These are phyloP conservation scores for Eilema griseolum DNA, from an alignment of 2,888 invertebrate genomes.

Conservation along the genomic window DNA sequence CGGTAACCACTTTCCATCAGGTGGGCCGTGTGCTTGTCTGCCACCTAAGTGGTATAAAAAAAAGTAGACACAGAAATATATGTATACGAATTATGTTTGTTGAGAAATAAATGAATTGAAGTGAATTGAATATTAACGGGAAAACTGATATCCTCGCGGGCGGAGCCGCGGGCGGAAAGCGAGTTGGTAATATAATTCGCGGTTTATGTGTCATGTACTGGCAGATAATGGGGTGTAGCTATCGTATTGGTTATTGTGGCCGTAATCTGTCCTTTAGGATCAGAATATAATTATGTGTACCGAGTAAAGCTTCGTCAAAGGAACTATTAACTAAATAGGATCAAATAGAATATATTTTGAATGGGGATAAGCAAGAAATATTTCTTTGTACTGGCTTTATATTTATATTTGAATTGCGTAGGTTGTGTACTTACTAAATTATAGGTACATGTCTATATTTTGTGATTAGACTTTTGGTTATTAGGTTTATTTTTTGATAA, in stretches of 20 bases:
- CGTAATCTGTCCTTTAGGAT: background rate
- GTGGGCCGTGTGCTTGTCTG: no score
- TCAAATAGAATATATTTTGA: background rate
- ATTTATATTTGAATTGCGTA: background rate
- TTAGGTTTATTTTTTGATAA: background rate
- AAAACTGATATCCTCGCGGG: no score
- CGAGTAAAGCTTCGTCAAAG: background rate
- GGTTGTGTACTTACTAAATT: background rate
- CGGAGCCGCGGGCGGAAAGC: no score
- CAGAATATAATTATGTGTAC: background rate
- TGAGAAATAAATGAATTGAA: no score
- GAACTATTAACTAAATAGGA: constrained; percentile 4
- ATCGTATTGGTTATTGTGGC: background rate
- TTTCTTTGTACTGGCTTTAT: background rate
- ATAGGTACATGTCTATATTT: no score
- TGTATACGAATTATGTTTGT: no score
- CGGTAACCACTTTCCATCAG: no score
- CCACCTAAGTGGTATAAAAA: no score
- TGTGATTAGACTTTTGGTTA: background rate
- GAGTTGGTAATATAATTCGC: background rate
- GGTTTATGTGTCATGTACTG: background rate
- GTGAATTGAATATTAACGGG: no score
- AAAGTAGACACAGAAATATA: no score
- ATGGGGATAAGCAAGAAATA: background rate
- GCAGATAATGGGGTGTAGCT: background rate